A percentile compares a stretch with the other conserved stretches of the same genome.
These are phyloP conservation scores for Parazoanthus atlanticus DNA, from an alignment of 92 coral and sea anemone species.

Conservation along the genomic window DNA sequence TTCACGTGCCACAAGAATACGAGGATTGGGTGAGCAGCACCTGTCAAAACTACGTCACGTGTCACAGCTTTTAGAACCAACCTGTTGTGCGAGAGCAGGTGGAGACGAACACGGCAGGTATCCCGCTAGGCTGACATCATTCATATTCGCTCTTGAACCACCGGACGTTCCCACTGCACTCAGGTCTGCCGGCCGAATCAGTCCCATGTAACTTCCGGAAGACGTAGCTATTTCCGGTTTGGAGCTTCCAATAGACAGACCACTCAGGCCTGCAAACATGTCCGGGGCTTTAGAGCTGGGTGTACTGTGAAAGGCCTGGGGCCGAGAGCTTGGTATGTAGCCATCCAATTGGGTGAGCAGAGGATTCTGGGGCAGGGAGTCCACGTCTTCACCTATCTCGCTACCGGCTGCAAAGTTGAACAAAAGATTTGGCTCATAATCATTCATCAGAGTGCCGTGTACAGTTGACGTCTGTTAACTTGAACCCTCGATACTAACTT, in stretches of 20 bases:
- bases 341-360: slow-evolving; percentile 16
- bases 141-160: slow-evolving; percentile 3
- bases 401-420: slow-evolving; percentile 12
- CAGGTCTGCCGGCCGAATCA: slow-evolving; percentile 18
- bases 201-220: slow-evolving; percentile 22
- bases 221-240: slow-evolving; percentile 29
- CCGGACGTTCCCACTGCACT: slow-evolving; percentile 32
- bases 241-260: slow-evolving; percentile 2
- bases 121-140: slow-evolving; percentile 30
- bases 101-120: slow-evolving; percentile 1
- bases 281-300: slow-evolving; percentile 39
- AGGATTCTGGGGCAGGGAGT: slow-evolving; percentile 22
- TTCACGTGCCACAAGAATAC: background rate
- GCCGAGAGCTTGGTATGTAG: slow-evolving; percentile 35
- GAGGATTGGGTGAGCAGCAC: background rate
- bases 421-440: background rate
- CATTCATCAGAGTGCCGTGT: too few species aligned
- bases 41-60: background rate
- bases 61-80: background rate
- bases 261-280: slow-evolving; percentile 26
- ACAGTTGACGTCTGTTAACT: too few species aligned
- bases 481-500: too few species aligned
- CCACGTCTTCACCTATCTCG: slow-evolving; percentile 20
- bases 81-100: slow-evolving; percentile 29
- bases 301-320: slow-evolving; percentile 44